Conservation (phyloP, 2,888 invertebrate species). For the Tetanocera ferruginea region DNA sequence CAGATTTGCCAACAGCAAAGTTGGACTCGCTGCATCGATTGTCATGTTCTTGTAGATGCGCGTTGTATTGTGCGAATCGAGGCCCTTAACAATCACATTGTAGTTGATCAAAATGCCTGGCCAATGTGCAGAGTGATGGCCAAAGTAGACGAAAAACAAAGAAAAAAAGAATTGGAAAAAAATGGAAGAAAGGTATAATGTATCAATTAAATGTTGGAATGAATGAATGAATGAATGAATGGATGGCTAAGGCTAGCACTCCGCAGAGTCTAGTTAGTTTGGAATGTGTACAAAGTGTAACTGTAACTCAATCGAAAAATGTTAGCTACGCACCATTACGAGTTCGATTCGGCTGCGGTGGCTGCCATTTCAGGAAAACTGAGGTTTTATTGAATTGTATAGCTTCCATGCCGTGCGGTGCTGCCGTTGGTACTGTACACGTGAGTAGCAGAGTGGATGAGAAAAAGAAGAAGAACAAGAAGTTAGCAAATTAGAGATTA, state of each 20-base stretch:
- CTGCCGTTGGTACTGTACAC: constrained; percentile 81
- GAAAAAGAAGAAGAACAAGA: not conserved
- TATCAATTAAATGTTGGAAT: constrained; percentile 45
- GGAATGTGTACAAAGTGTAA: not conserved
- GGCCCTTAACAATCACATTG: constrained; percentile 78
- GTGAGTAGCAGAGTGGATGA: constrained; percentile 17
- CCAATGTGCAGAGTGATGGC: constrained; percentile 8
- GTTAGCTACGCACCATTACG: constrained; percentile 77
- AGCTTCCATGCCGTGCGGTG: constrained; percentile 88
- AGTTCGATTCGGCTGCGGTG: constrained; percentile 77
- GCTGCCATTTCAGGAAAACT: constrained; percentile 86
- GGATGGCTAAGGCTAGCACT: constrained; percentile 4
- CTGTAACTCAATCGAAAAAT: constrained; percentile 1
- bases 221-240: constrained; percentile 1
- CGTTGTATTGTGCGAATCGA: constrained; percentile 72
- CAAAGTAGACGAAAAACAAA: not conserved
- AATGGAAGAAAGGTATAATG: constrained; percentile 53
- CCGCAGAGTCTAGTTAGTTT: constrained; percentile 38
- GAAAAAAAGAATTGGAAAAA: constrained; percentile 15
- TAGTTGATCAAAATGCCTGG: constrained; percentile 81
- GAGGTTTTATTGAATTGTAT: constrained; percentile 85
- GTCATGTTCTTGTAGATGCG: constrained; percentile 79
- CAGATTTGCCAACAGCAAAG: constrained; percentile 84
- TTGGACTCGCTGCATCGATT: constrained; percentile 79
- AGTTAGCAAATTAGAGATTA: not conserved